Base-by-base conservation (phyloP, 30 jellyfish, hydroid and myxozoan species). In the Aurelia coerulea region DNA sequence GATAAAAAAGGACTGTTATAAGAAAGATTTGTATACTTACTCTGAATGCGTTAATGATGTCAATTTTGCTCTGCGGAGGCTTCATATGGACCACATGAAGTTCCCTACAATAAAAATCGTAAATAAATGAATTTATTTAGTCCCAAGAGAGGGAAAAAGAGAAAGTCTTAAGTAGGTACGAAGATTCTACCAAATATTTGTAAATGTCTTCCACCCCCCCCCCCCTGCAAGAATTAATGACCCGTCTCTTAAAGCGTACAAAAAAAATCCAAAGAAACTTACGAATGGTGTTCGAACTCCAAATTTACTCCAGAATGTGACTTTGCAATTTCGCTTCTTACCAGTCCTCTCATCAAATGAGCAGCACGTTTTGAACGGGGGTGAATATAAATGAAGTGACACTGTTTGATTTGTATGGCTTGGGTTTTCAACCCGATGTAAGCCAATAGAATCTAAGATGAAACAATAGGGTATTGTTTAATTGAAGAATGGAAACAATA, bases 331-430 rank as follows among this genome's bases (percentile, higher is more conserved):
- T 17, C 87, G 67, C 66, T 67, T 68, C 75, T 87, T 93, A 18
- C 98, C 98, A 52, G 98, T 88, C 42, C 98, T 62, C 62, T 93
- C 98, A 64, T 93, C 98, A 68, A 93, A 93, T 19, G 97, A 79
- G 10, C 54, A 88, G 64, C 98, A 93, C 65, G 85, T 18, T 42
- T 93, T 77, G 80, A 93, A 93, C 1, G 98, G 97, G 2, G 98
- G 98, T 41, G 92, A 93, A 65, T 93, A 93, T 14, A 93, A 83
- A 79, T 93, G 98, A 17, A 93, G 96, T 1, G 97, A 71, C 23
- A 88, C 97, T 17, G 98, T 96, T 19, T 59, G 91, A 56, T 84
- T 66, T 5, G 96, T 83, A 74, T 93, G 98, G 63, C 96, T 93
- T 39, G 87, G 89, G 79, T 93, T 93, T 76, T 93, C 98, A 56